Base-by-base conservation (phyloP, 2,113 vertebrate genomes). In the Clinocottus analis region DNA sequence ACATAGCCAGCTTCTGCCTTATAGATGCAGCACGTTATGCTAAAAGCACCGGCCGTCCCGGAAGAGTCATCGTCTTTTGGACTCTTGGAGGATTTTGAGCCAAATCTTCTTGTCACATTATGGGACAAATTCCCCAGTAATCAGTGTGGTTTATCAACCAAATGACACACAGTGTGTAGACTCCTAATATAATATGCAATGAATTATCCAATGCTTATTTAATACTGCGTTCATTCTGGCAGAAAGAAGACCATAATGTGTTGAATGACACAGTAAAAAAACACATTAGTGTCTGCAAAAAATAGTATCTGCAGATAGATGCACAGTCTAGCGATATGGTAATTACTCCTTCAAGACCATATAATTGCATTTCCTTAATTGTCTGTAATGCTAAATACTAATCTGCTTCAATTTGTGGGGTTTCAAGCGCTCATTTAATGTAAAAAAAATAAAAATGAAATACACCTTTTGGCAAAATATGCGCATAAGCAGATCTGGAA, bases 281-380 rank as follows among this genome's bases (percentile, higher is more conserved):
- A 49, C 66, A 67, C 8, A 63, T 39, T 62, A 47, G 16, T 19
- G 10, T 9, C 13, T 29, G 19, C 21, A 14, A 49, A 25, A 45
- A 56, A 56, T 56, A 61, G 66, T 33, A 17, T 5, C 4, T 2
- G 53, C 7, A 62, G 60, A 65, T 35, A 45, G 17, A 67, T 1
- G 2, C 49, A 0, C 31, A 37, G 60, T 47, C 23, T 63, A 55
- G 87, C 77, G 47, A 72, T 21, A 1, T 61, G 21, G 56, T 73
- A 64, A 51, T 75, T 37, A 70, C 72, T 78, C 39, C 55, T 66
- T 14, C 21, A 25, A 56, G 23, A 27, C 25, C 17, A 43, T 45
- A 3, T 59, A 35, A 75, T 74, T 61, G 16, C 58, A 66, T 77
- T 82, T 73, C 33, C 29, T 58, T 72, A 23, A 77, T 65, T 77